Conservation (phyloP, 1,140 invertebrate genomes). For the Solenopsis fugax region DNA sequence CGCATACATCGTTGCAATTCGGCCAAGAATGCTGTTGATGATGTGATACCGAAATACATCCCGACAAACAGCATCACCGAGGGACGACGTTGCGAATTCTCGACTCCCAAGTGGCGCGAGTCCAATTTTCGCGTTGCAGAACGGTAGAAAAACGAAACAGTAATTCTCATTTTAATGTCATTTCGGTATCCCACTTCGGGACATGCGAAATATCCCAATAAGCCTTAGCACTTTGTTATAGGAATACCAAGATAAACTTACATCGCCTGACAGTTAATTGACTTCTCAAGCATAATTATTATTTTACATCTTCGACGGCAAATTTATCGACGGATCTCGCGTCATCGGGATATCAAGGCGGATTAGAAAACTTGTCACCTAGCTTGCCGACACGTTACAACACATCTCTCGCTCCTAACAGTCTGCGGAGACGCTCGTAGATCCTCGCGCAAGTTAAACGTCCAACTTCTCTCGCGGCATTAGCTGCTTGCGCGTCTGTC, state of each 20-base stretch:
- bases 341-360: background rate
- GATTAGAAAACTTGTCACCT: slow-evolving; percentile 44
- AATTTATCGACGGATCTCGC: background rate
- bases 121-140: slow-evolving; percentile 33
- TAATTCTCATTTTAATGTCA: slow-evolving; percentile 14
- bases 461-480: slow-evolving; percentile 77
- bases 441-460: slow-evolving; percentile 67
- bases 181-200: background rate
- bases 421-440: slow-evolving; percentile 8
- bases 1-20: slow-evolving; percentile 29
- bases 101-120: slow-evolving; percentile 20
- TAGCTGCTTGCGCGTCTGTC: slow-evolving; percentile 78
- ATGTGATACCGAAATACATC: slow-evolving; percentile 52
- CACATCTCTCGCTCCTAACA: slow-evolving; percentile 25
- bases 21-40: slow-evolving; percentile 48
- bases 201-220: background rate
- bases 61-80: slow-evolving; percentile 21
- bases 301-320: background rate
- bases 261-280: background rate
- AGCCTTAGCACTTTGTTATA: background rate
- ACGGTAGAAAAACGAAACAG: background rate
- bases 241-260: background rate
- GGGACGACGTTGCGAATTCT: background rate
- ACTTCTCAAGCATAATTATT: background rate
- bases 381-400: slow-evolving; percentile 8